These are phyloP conservation scores for Habrosyne pyritoides DNA, from an alignment of 2,888 invertebrate genomes.

Conservation along the genomic window DNA sequence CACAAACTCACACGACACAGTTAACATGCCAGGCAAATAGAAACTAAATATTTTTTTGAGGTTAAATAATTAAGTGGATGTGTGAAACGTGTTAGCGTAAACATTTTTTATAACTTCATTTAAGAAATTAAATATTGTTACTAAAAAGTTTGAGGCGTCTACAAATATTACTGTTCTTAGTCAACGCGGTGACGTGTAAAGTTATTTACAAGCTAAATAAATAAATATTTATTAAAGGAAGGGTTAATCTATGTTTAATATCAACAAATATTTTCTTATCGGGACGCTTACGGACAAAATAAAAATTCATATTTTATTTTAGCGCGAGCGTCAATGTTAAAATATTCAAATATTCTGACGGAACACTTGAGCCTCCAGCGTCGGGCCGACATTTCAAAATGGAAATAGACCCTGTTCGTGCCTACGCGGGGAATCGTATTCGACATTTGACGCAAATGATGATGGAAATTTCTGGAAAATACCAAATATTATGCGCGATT, in stretches of 20 bases:
- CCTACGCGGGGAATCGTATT: constrained; percentile 70
- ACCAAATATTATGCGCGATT: constrained; percentile 59
- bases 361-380: constrained; percentile 70
- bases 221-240: constrained; percentile 12
- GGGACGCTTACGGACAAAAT: constrained; percentile 38
- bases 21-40: constrained; percentile 46
- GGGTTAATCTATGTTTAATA: constrained; percentile 24
- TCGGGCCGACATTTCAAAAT: constrained; percentile 72
- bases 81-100: too few species aligned
- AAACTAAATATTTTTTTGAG: constrained; percentile 43
- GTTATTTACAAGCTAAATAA: background rate
- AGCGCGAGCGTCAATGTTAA: constrained; percentile 62
- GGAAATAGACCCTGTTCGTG: constrained; percentile 70
- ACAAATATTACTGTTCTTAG: background rate
- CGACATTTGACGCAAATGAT: constrained; percentile 72
- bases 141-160: too few species aligned
- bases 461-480: constrained; percentile 67
- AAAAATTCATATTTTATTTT: constrained; percentile 66
- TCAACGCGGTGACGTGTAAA: background rate
- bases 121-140: too few species aligned
- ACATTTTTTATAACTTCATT: background rate
- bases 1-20: constrained; percentile 57
- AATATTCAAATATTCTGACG: constrained; percentile 78
- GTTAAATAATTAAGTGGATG: background rate
- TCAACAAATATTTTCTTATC: constrained; percentile 22